Conservation (phyloP, 2,113 vertebrate genomes). For the Danionella cerebrum region DNA sequence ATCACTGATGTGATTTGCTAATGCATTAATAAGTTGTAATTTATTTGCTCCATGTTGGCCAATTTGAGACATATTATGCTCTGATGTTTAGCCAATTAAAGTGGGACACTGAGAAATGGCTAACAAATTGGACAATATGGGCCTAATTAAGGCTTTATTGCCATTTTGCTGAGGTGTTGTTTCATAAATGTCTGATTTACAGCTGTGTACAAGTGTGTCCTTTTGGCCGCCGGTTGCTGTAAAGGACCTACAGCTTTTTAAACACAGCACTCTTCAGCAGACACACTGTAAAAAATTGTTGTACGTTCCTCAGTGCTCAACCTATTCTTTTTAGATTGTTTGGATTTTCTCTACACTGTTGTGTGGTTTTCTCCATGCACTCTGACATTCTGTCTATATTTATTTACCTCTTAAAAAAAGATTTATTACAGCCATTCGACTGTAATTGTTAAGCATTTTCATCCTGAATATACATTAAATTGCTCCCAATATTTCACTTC, state of each 20-base stretch:
- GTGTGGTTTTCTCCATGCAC: not conserved
- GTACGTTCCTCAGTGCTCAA: too few relatives aligned
- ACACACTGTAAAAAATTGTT: not conserved
- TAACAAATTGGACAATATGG: conserved; percentile 52
- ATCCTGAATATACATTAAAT: too few relatives aligned
- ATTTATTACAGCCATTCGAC: too few relatives aligned
- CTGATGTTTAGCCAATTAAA: conserved; percentile 44
- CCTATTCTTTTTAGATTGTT: too few relatives aligned
- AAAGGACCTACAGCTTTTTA: not conserved
- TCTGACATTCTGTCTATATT: not conserved
- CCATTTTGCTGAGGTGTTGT: conserved; percentile 38
- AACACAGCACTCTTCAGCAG: not conserved
- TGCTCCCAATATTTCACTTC: too few relatives aligned
- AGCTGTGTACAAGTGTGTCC: too few relatives aligned
- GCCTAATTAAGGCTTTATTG: conserved; percentile 57
- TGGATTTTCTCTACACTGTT: too few relatives aligned
- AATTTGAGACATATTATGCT: conserved; percentile 45
- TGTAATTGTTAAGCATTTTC: too few relatives aligned
- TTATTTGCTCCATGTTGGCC: conserved; percentile 53
- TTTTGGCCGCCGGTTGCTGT: conserved; percentile 39
- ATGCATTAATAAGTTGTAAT: conserved; percentile 49
- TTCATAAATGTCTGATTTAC: conserved; percentile 46
- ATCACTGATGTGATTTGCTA: conserved; percentile 53
- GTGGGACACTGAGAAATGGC: conserved; percentile 41
- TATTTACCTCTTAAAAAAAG: not conserved